Conservation (phyloP, 2,888 invertebrate genomes). For the Trachelus troglodyta region DNA sequence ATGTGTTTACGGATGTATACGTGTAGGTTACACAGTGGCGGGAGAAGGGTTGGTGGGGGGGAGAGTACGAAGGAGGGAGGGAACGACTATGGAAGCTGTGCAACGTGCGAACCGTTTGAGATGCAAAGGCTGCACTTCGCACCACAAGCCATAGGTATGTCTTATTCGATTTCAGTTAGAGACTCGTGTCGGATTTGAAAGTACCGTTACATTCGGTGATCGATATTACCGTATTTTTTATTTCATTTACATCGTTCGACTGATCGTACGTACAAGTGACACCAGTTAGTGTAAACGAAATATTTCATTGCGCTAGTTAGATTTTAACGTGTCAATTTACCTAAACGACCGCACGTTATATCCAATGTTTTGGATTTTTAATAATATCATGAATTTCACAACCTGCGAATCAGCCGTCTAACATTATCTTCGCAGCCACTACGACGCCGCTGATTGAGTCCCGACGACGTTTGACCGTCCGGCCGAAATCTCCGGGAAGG, state of each 20-base stretch:
- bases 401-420: background rate
- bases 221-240: background rate
- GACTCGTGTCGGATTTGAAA: background rate
- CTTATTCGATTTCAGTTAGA: background rate
- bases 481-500: background rate
- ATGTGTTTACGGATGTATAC: background rate
- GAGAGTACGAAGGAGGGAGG: conserved; percentile 24
- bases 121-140: conserved; percentile 1
- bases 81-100: conserved; percentile 21
- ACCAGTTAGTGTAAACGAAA: background rate
- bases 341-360: background rate
- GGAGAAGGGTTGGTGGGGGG: conserved; percentile 16
- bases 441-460: background rate
- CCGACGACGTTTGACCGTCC: background rate
- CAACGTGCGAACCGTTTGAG: conserved; percentile 14
- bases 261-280: background rate
- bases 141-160: background rate
- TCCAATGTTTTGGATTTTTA: background rate
- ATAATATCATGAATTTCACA: background rate
- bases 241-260: background rate
- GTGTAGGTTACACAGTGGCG: conserved; percentile 1
- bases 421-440: background rate
- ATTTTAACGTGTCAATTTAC: background rate
- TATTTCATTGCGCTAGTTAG: background rate
- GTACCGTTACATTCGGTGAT: background rate